Percentiles rank a stretch among this genome's conserved stretches.
phyloP scores from a whole-genome alignment of 2,113 vertebrate genomes.

The Cheirogaleus medius region DNA sequence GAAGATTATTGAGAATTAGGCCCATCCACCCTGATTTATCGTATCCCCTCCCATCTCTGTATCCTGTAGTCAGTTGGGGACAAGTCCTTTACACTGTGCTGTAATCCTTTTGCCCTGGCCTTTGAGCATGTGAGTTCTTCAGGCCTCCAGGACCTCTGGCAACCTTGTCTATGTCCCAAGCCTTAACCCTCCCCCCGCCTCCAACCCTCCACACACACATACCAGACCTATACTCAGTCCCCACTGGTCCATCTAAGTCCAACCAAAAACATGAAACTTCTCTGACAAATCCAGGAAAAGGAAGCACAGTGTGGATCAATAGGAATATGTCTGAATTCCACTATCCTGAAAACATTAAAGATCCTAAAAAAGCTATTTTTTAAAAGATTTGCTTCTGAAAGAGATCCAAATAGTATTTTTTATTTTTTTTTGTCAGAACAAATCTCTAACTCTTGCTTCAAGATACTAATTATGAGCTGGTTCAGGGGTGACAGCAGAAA shows the following conservation, averaged over 20 bases:
- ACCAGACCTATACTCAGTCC: background rate
- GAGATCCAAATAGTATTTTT: background rate
- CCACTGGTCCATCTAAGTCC: background rate
- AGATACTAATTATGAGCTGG: background rate
- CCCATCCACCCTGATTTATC: background rate
- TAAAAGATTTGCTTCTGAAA: background rate
- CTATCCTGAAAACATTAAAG: background rate
- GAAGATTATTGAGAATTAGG: background rate
- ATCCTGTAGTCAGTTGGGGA: background rate
- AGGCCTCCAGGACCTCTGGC: background rate
- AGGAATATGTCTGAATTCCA: background rate
- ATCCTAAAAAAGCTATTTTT: background rate
- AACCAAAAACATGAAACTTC: background rate
- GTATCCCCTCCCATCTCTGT: background rate
- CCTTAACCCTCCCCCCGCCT: accelerated
- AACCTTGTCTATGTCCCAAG: background rate
- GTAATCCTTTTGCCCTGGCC: too few species aligned
- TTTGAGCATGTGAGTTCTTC: background rate
- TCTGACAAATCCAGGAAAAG: background rate
- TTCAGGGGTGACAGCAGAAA: background rate
- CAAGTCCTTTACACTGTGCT: background rate
- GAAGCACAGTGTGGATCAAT: background rate
- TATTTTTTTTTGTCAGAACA: background rate
- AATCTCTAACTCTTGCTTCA: background rate
- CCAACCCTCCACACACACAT: background rate